Percentiles rank a stretch among this genome's conserved stretches.
phyloP scores from a whole-genome alignment of 2,113 vertebrate species.

The Tiliqua scincoides region DNA sequence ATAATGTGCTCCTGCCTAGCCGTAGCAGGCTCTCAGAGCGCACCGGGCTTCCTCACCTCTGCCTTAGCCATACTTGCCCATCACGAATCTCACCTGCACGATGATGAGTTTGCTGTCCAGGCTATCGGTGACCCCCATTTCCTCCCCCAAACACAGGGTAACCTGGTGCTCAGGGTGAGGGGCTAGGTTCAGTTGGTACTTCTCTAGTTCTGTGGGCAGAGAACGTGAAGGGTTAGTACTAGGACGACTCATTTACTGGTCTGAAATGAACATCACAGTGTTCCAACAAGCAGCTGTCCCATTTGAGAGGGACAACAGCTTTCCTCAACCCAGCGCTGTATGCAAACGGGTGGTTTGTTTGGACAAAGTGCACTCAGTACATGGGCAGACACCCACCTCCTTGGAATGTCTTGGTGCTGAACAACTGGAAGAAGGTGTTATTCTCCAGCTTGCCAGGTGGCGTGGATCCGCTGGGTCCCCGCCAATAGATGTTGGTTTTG shows the following conservation, averaged over 20 bases:
- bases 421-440: slow-evolving; percentile 74
- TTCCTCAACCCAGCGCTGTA: neutral
- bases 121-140: slow-evolving; percentile 63
- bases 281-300: neutral
- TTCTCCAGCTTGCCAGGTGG: slow-evolving; percentile 78
- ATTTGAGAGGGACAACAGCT: neutral
- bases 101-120: slow-evolving; percentile 77
- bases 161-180: slow-evolving; percentile 75
- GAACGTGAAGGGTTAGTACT: neutral
- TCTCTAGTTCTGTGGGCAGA: slow-evolving; percentile 74
- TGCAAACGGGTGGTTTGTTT: neutral
- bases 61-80: too few relatives aligned
- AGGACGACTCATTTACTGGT: neutral
- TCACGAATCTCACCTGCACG: slow-evolving; percentile 73
- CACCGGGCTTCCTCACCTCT: neutral
- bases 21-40: neutral
- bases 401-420: slow-evolving; percentile 77
- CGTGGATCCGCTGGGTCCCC: slow-evolving; percentile 67
- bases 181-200: slow-evolving; percentile 66
- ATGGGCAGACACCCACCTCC: slow-evolving; percentile 80
- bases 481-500: slow-evolving; percentile 83
- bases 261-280: neutral
- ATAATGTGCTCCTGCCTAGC: too few relatives aligned
- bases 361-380: neutral
- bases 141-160: slow-evolving; percentile 85